phyloP scores from a whole-genome alignment of 1,140 invertebrate genomes.

The Drosophila micromelanica region DNA sequence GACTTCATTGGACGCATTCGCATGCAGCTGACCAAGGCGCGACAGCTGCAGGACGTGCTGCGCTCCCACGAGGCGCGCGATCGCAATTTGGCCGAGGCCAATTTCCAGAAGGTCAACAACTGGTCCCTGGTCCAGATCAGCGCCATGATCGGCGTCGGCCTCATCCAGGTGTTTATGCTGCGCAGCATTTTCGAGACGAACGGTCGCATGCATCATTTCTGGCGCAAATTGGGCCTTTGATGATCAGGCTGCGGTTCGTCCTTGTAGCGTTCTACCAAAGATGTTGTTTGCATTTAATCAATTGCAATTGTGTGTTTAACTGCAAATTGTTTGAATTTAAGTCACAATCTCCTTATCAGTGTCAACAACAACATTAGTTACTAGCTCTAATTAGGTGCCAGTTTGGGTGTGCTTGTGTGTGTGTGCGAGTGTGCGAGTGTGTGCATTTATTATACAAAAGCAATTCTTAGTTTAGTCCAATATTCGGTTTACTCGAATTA shows the following conservation, averaged over 20 bases:
- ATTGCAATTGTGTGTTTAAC: background rate
- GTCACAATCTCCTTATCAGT: constrained; percentile 31
- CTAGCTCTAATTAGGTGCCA: constrained; percentile 29
- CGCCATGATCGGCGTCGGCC: constrained; percentile 89
- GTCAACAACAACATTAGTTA: constrained; percentile 21
- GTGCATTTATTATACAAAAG: constrained; percentile 44
- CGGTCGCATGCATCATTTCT: constrained; percentile 86
- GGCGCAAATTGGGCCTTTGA: constrained; percentile 85
- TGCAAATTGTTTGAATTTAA: constrained; percentile 39
- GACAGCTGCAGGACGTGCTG: constrained; percentile 89
- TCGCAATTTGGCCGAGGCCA: constrained; percentile 91
- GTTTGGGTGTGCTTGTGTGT: background rate
- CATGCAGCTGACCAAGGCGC: constrained; percentile 87
- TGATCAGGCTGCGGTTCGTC: constrained; percentile 8
- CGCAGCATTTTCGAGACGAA: constrained; percentile 89
- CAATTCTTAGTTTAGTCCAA: constrained; percentile 23
- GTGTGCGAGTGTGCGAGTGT: constrained; percentile 1
- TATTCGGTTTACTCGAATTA: background rate
- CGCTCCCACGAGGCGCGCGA: constrained; percentile 91
- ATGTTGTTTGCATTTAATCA: constrained; percentile 33
- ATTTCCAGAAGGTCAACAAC: constrained; percentile 89
- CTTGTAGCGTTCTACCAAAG: constrained; percentile 59
- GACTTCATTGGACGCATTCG: constrained; percentile 87
- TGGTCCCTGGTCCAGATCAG: constrained; percentile 90
- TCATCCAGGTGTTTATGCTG: constrained; percentile 88